A percentile compares a stretch with the other conserved stretches of the same genome.
phyloP scores from a whole-genome alignment of 2,888 invertebrate species.

The Leptura quadrifasciata region DNA sequence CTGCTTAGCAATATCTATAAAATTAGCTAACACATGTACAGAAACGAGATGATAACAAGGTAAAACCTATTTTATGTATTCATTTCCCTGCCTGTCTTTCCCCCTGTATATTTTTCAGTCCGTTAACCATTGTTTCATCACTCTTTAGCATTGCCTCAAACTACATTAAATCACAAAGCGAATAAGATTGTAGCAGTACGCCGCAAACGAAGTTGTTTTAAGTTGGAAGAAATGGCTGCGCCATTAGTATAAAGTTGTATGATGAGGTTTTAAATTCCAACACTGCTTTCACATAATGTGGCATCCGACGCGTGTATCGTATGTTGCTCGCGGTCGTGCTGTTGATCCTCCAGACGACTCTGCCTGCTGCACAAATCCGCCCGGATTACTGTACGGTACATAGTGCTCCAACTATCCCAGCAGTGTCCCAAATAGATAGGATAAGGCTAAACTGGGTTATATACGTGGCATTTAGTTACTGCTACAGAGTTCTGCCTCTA shows the following conservation, averaged over 20 bases:
- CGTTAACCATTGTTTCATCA: slow-evolving; percentile 8
- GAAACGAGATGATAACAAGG: background rate
- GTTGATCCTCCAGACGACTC: slow-evolving; percentile 64
- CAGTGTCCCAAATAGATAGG: slow-evolving; percentile 67
- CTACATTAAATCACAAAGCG: slow-evolving; percentile 14
- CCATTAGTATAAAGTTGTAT: slow-evolving; percentile 48
- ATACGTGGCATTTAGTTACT: slow-evolving; percentile 64
- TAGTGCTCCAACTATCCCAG: slow-evolving; percentile 62
- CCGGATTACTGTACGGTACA: slow-evolving; percentile 64
- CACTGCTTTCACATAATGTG: slow-evolving; percentile 59
- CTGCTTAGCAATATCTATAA: background rate
- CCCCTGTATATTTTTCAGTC: slow-evolving; percentile 7
- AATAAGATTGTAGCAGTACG: background rate
- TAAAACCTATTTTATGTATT: background rate
- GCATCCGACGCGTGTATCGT: slow-evolving; percentile 62
- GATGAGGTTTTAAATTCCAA: slow-evolving; percentile 62
- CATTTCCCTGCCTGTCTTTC: background rate
- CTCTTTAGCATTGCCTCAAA: background rate
- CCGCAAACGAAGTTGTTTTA: slow-evolving; percentile 2
- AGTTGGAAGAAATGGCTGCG: slow-evolving; percentile 21
- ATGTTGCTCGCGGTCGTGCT: slow-evolving; percentile 65
- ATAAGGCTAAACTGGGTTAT: slow-evolving; percentile 65
- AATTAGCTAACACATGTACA: background rate
- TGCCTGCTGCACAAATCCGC: slow-evolving; percentile 62
- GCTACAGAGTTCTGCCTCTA: slow-evolving; percentile 48